These are phyloP conservation scores for Cassiopea xamachana DNA, from an alignment of 30 jellyfish, hydroid and myxozoan species.

Conservation along the genomic window DNA sequence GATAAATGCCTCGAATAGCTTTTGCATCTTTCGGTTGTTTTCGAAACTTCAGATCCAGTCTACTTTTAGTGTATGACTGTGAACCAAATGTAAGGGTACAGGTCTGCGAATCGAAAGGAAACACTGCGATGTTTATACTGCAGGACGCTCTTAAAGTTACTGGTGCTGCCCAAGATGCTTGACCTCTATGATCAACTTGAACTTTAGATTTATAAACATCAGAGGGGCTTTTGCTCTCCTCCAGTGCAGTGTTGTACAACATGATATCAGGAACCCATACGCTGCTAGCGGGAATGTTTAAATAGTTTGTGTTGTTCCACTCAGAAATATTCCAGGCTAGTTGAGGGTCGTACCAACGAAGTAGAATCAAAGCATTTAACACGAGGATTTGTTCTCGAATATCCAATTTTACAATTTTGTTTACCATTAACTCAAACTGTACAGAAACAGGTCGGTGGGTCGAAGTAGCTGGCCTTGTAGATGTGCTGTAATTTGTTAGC, in stretches of 20 bases:
- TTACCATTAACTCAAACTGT: constrained; percentile 44
- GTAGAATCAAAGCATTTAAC: constrained; percentile 15
- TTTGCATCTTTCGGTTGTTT: constrained; percentile 43
- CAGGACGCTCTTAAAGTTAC: constrained; percentile 55
- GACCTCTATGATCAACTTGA: constrained; percentile 27
- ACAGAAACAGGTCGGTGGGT: constrained; percentile 46
- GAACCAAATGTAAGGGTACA: constrained; percentile 72
- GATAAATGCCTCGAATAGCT: constrained; percentile 40
- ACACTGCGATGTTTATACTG: constrained; percentile 49
- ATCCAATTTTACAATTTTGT: constrained; percentile 51
- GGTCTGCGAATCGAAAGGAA: constrained; percentile 67
- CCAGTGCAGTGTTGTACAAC: constrained; percentile 67
- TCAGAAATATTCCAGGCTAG: constrained; percentile 63
- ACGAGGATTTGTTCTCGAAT: constrained; percentile 59
- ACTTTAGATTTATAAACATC: constrained; percentile 59
- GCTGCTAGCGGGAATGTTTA: constrained; percentile 25
- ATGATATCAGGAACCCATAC: constrained; percentile 72
- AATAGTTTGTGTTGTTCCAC: constrained; percentile 46
- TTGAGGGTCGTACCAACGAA: constrained; percentile 66
- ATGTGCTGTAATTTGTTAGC: constrained; percentile 52
- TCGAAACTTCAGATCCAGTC: constrained; percentile 36
- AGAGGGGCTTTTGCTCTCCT: constrained; percentile 34
- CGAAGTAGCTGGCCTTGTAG: constrained; percentile 61
- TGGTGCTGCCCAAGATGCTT: constrained; percentile 52
- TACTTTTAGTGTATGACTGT: constrained; percentile 46